Evolutionary conservation across 2,888 invertebrate species (phyloP).

Genomic region (Amblyjoppa fuscipennis): DNA sequence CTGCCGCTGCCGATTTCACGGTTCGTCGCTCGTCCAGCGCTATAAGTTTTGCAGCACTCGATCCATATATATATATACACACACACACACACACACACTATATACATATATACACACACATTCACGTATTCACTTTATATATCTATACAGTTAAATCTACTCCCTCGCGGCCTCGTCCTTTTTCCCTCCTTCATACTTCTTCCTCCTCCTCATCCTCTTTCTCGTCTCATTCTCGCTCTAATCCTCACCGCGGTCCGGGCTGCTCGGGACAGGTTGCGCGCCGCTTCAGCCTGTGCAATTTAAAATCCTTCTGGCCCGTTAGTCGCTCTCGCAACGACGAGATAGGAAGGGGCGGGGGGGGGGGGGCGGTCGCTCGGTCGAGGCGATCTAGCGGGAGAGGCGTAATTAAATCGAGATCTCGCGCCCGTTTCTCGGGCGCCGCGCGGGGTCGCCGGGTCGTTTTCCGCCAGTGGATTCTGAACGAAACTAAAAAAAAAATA

Average conservation of each 20-base stretch:
- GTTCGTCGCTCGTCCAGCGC: constrained; percentile 18
- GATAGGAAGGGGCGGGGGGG: neutral
- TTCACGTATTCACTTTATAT: too few species aligned
- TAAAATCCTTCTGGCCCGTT: constrained; percentile 61
- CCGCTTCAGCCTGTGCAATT: constrained; percentile 42
- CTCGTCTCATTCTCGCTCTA: constrained; percentile 12
- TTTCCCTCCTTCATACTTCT: constrained; percentile 1
- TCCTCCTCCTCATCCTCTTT: constrained; percentile 2
- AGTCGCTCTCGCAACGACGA: constrained; percentile 43
- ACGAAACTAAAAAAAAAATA: neutral
- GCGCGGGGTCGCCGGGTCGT: constrained; percentile 52
- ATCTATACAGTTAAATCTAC: constrained; percentile 6
- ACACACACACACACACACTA: too few species aligned
- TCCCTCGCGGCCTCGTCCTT: constrained; percentile 15
- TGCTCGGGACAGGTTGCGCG: neutral
- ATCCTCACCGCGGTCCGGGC: neutral
- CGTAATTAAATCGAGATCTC: constrained; percentile 67
- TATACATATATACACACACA: neutral
- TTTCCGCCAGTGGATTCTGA: constrained; percentile 46
- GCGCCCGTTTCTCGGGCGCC: constrained; percentile 15
- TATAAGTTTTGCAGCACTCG: constrained; percentile 25
- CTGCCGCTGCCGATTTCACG: constrained; percentile 18
- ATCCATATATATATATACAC: neutral
- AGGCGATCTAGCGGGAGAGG: constrained; percentile 58
- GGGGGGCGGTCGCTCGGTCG: neutral